phyloP scores from a whole-genome alignment of 2,113 vertebrate species.

The Podiceps cristatus region DNA sequence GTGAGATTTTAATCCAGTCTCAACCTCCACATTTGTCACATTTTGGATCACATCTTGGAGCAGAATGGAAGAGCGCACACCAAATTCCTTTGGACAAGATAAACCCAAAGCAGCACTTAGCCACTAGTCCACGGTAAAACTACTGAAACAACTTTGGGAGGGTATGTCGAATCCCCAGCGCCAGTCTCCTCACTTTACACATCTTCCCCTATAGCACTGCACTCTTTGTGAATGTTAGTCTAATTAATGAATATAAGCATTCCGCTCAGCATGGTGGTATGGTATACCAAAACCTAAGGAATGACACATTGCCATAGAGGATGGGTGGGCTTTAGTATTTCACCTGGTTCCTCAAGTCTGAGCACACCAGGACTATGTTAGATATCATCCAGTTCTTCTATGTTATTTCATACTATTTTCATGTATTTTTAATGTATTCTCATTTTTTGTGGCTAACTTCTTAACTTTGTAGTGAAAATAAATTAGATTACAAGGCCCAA shows the following conservation, averaged over 20 bases:
- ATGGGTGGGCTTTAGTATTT: neutral
- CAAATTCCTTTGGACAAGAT: neutral
- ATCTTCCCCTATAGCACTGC: neutral
- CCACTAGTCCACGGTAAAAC: neutral
- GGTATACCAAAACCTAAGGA: neutral
- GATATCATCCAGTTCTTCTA: neutral
- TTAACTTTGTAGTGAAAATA: neutral
- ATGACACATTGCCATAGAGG: neutral
- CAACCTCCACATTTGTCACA: neutral
- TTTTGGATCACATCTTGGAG: neutral
- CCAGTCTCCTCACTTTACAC: neutral
- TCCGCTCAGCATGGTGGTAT: neutral
- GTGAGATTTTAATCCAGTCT: neutral
- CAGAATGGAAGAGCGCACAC: neutral
- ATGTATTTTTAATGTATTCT: neutral
- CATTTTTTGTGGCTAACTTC: neutral
- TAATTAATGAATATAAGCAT: neutral
- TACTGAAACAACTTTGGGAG: fast-evolving
- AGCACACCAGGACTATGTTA: neutral
- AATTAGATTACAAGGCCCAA: neutral
- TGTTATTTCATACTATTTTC: neutral
- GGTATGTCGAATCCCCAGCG: fast-evolving
- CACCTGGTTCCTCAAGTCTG: neutral
- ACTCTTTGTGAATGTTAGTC: neutral
- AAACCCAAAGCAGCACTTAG: neutral